phyloP scores from a whole-genome alignment of 2,888 invertebrate genomes.

The Drosophila suboccidentalis region DNA sequence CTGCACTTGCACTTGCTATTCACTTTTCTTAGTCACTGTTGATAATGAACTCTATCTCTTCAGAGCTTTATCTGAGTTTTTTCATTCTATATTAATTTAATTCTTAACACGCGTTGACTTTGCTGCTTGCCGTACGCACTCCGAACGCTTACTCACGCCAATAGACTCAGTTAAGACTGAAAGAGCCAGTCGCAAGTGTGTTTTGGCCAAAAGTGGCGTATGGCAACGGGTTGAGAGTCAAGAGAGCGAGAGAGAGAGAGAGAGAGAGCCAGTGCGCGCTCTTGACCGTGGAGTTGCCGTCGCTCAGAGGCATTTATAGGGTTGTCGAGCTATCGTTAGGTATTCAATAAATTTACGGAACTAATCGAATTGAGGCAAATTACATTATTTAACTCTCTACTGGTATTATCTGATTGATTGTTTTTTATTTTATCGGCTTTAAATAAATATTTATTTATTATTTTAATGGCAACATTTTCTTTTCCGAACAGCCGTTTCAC shows the following conservation, averaged over 20 bases:
- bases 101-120: constrained; percentile 59
- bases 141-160: constrained; percentile 69
- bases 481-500: no score
- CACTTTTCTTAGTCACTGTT: constrained; percentile 43
- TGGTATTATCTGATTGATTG: background rate
- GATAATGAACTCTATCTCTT: constrained; percentile 64
- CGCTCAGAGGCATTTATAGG: constrained; percentile 24
- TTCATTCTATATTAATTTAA: constrained; percentile 38
- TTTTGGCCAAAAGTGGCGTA: constrained; percentile 75
- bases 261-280: constrained; percentile 46
- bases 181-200: constrained; percentile 50
- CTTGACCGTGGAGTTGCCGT: constrained; percentile 42
- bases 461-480: background rate
- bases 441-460: background rate
- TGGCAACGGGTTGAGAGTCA: constrained; percentile 54
- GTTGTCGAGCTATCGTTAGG: constrained; percentile 31
- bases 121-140: constrained; percentile 50
- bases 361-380: background rate
- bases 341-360: constrained; percentile 1
- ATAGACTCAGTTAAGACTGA: constrained; percentile 68
- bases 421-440: background rate
- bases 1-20: constrained; percentile 59
- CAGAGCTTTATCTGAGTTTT: constrained; percentile 41
- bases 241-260: background rate
- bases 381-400: background rate